phyloP scores from a whole-genome alignment of 2,113 vertebrate genomes.

The Myodes glareolus region DNA sequence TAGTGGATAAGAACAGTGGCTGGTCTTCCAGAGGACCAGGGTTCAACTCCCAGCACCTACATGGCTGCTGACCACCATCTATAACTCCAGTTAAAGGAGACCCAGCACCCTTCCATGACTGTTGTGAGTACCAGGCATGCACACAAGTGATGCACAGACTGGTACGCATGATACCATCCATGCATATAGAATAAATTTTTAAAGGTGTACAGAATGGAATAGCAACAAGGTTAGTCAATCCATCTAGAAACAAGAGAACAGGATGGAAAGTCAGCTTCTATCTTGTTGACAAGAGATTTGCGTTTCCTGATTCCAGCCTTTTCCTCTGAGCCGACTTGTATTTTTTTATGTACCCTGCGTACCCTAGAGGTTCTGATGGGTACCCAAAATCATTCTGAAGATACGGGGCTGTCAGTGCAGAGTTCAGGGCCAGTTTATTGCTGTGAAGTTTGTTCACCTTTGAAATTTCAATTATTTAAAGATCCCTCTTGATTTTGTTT shows the following conservation, averaged over 20 bases:
- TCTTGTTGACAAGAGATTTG: background rate
- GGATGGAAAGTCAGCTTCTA: background rate
- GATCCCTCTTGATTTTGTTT: background rate
- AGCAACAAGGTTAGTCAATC: background rate
- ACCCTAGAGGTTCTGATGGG: background rate
- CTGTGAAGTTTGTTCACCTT: background rate
- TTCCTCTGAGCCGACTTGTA: background rate
- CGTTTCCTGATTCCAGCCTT: background rate
- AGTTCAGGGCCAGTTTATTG: background rate
- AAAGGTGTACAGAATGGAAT: background rate
- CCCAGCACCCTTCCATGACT: background rate
- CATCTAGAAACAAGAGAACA: background rate
- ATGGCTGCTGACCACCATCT: background rate
- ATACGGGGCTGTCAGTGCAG: fast-evolving
- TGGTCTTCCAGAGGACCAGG: background rate
- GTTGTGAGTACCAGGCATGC: background rate
- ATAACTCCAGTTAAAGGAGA: background rate
- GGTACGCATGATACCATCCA: too few relatives aligned
- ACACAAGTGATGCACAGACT: background rate
- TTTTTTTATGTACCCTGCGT: background rate
- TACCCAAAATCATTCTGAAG: background rate
- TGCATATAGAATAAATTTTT: background rate
- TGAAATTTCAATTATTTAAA: background rate
- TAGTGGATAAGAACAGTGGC: too few relatives aligned
- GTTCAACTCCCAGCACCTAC: background rate